Percentiles rank a stretch among this genome's conserved stretches.
Conservation (phyloP, 2,888 invertebrate species). For the Athrips mouffetella region DNA sequence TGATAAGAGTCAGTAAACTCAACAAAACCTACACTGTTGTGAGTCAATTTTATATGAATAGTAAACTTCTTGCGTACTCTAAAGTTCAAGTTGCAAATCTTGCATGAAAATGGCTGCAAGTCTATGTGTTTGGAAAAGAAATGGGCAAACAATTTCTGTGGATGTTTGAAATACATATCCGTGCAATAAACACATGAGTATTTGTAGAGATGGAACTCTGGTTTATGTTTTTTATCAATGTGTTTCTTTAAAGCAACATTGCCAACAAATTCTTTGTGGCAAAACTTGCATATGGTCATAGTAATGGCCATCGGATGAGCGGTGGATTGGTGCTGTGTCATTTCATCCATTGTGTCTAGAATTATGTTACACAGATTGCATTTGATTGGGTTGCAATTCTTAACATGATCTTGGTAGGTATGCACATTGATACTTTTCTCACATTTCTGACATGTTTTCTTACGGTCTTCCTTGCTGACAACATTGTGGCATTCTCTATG, state of each 20-base stretch:
- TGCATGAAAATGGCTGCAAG: conserved; percentile 55
- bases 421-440: conserved; percentile 23
- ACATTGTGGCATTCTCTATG: conserved; percentile 22
- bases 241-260: conserved; percentile 43
- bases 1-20: conserved; percentile 61
- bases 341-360: conserved; percentile 38
- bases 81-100: conserved; percentile 53
- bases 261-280: conserved; percentile 51
- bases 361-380: conserved; percentile 42
- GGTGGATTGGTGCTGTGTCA: conserved; percentile 42
- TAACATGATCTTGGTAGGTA: conserved; percentile 31
- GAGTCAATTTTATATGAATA: conserved; percentile 59
- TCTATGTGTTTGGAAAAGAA: conserved; percentile 51
- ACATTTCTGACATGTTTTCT: conserved; percentile 38
- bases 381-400: conserved; percentile 40
- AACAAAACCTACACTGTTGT: conserved; percentile 54
- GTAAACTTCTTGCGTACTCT: conserved; percentile 53
- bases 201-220: conserved; percentile 50
- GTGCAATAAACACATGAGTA: conserved; percentile 54
- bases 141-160: conserved; percentile 56
- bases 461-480: not conserved
- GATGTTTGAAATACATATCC: conserved; percentile 48
- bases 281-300: conserved; percentile 46
- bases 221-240: conserved; percentile 41
- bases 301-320: conserved; percentile 41